Base-by-base conservation (phyloP, 2,888 invertebrate genomes). In the Xanthorhoe designata region DNA sequence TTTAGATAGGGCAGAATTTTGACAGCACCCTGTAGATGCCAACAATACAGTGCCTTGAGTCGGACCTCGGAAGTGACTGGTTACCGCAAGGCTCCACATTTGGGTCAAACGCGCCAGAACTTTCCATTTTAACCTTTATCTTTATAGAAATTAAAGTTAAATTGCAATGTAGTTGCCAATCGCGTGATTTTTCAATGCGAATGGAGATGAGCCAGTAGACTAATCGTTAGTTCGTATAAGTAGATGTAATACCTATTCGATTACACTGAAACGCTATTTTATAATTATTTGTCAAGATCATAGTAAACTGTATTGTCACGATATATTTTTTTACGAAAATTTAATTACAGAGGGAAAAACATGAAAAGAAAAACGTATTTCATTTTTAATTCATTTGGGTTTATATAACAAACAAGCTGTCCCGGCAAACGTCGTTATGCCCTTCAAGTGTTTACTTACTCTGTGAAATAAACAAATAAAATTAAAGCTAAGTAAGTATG, bases 41-140 rank as follows among this genome's bases (percentile, higher is more conserved):
- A 63, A 66, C 58, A 62, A 66, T 51, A 35, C 19, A 17, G 19
- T 50, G 55, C 50, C 55, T 56, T 67, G 55, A 52, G 47, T 35
- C 32, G 24, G 51, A 59, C 65, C 61, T 69, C 68, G 68, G 68
- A 69, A 69, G 68, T 69, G 68, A 69, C 52, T 24, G 68, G 68
- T 58, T 59, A 55, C 56, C 9, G 42, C 68, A 66, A 66, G 66
- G 66, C 60, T 60, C 29, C 2, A 19, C 47, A 69, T 69, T 69
- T 60, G 66, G 66, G 69, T 66, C 69, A 63, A 59, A 62, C 53
- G 53, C 54, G 50, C 53, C 57, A 9, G 18, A 42, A 58, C 61
- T 61, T 68, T 61, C 64, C 18, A 61, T 61, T 61, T 50, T 42
- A 61, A 61, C 61, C 64, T 64, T 57, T 54, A 45, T 13, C 0